These are phyloP conservation scores for Trimorus sp. DNA, from an alignment of 2,888 invertebrate genomes.

Conservation along the genomic window DNA sequence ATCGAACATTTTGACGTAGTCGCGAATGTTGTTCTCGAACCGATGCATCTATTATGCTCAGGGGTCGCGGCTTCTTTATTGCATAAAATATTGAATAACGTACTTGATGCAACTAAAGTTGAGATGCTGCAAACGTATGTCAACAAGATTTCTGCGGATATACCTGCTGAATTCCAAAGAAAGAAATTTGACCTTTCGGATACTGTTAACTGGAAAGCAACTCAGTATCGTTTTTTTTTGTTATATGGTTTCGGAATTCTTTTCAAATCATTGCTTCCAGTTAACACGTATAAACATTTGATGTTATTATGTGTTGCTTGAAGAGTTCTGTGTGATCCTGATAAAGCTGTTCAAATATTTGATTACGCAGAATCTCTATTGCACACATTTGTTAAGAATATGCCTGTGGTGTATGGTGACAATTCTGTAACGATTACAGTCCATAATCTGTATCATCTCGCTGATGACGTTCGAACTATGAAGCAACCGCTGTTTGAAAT, in stretches of 20 bases:
- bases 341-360: too few relatives aligned
- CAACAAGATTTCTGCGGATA: neutral
- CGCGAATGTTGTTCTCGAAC: conserved; percentile 49
- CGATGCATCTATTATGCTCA: conserved; percentile 57
- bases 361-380: too few relatives aligned
- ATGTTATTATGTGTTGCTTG: too few relatives aligned
- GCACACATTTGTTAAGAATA: too few relatives aligned
- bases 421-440: too few relatives aligned
- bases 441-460: too few relatives aligned
- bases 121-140: too few relatives aligned
- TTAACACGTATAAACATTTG: neutral
- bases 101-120: too few relatives aligned
- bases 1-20: conserved; percentile 44
- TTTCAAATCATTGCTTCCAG: neutral
- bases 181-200: neutral
- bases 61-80: conserved; percentile 12
- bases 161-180: conserved; percentile 1
- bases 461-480: too few relatives aligned
- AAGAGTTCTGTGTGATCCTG: too few relatives aligned
- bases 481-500: too few relatives aligned
- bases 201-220: conserved; percentile 1
- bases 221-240: conserved; percentile 3
- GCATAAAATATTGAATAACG: neutral
- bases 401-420: too few relatives aligned
- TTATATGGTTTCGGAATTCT: conserved; percentile 6